Evolutionary conservation across 53 echinoderm and acorn worm species (phyloP).

Genomic region (Arbacia lixula): DNA sequence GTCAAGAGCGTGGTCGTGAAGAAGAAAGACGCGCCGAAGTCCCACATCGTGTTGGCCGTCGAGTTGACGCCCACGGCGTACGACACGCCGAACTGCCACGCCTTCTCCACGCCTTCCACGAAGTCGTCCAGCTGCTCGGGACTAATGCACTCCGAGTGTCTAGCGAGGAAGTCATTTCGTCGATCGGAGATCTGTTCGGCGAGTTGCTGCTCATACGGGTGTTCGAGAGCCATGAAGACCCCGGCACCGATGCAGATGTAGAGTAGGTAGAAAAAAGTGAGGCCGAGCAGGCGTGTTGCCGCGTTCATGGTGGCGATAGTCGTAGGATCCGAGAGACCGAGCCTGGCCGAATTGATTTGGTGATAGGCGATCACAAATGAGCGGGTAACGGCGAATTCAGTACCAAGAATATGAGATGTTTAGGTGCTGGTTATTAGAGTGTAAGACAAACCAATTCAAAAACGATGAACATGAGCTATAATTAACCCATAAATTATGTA

Average conservation of each 20-base stretch:
- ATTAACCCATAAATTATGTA: too few species aligned
- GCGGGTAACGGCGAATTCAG: too few species aligned
- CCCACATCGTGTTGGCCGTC: conserved; percentile 72
- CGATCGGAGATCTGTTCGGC: neutral
- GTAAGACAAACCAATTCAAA: too few species aligned
- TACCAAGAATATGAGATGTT: too few species aligned
- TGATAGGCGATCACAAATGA: too few species aligned
- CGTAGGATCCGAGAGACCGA: too few species aligned
- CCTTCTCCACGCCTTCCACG: conserved; percentile 20
- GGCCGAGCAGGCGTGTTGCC: conserved; percentile 4
- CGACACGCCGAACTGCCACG: conserved; percentile 61
- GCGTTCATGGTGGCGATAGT: conserved; percentile 15
- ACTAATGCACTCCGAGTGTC: conserved; percentile 37
- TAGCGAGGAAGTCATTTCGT: conserved; percentile 2
- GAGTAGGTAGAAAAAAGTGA: conserved; percentile 31
- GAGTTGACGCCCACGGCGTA: conserved; percentile 24
- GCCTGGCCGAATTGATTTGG: too few species aligned
- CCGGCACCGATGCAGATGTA: conserved; percentile 51
- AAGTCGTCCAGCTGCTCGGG: conserved; percentile 51
- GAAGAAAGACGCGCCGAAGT: conserved; percentile 88
- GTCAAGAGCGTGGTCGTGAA: conserved; percentile 91
- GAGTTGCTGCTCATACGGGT: conserved; percentile 20
- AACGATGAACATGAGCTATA: too few species aligned
- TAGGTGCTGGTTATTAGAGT: too few species aligned
- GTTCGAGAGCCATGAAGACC: conserved; percentile 49